Evolutionary conservation across 2,888 invertebrate species (phyloP).

Genomic region (Drosophila basisetae): DNA sequence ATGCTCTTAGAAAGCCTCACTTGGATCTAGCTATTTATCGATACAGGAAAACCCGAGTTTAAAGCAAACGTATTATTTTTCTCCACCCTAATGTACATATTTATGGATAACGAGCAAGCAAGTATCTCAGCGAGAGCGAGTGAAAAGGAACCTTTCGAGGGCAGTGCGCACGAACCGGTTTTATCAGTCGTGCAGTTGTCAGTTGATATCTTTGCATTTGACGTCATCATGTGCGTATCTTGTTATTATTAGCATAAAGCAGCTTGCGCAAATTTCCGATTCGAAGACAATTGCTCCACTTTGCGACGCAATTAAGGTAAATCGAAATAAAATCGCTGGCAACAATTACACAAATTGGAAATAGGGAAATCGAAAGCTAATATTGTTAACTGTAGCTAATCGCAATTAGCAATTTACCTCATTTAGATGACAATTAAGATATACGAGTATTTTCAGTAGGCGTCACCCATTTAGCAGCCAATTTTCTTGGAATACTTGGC

Average conservation of each 20-base stretch:
- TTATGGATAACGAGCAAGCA: background rate
- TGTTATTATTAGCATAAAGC: slow-evolving; percentile 18
- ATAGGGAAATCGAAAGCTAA: slow-evolving; percentile 47
- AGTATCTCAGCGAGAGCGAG: slow-evolving; percentile 8
- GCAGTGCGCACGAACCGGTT: slow-evolving; percentile 67
- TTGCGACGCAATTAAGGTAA: slow-evolving; percentile 44
- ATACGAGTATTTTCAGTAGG: slow-evolving; percentile 33
- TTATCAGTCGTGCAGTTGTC: slow-evolving; percentile 43
- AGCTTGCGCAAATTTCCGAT: slow-evolving; percentile 25
- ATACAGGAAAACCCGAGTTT: background rate
- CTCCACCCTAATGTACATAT: background rate
- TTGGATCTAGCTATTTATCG: background rate
- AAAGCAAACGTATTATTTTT: background rate
- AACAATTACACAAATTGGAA: slow-evolving; percentile 62
- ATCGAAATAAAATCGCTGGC: slow-evolving; percentile 24
- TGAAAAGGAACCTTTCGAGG: slow-evolving; percentile 41
- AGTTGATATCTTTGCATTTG: slow-evolving; percentile 45
- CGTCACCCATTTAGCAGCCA: slow-evolving; percentile 53
- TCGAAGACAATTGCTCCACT: slow-evolving; percentile 50
- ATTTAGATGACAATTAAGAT: slow-evolving; percentile 61
- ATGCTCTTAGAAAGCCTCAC: background rate
- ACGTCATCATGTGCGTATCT: slow-evolving; percentile 46
- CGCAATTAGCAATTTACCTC: slow-evolving; percentile 32
- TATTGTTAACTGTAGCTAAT: slow-evolving; percentile 12
- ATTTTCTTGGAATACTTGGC: slow-evolving; percentile 37